phyloP scores from a whole-genome alignment of 1,140 invertebrate genomes.

The Caerostris extrusa region DNA sequence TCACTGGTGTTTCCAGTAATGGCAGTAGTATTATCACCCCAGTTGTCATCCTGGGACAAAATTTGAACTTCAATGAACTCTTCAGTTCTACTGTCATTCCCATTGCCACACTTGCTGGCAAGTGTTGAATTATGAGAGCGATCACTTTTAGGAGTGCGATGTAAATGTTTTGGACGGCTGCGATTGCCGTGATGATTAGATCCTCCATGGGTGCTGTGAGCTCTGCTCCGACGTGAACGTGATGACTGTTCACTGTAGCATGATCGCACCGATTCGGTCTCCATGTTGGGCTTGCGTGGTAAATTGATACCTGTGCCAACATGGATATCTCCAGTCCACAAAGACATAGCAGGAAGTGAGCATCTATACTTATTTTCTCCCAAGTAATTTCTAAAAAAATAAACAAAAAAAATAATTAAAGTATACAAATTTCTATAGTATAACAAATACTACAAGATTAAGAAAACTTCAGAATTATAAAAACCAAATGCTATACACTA shows the following conservation, averaged over 20 bases:
- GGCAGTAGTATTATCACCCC: conserved; percentile 98
- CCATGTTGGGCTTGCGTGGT: conserved; percentile 77
- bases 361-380: not conserved
- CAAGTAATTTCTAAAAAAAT: not conserved
- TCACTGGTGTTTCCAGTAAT: conserved; percentile 98
- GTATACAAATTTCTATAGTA: too few relatives aligned
- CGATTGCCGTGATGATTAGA: conserved; percentile 73
- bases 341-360: conserved; percentile 66
- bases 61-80: conserved; percentile 96
- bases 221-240: conserved; percentile 74
- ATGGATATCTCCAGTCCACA: conserved; percentile 77
- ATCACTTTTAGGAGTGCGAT: conserved; percentile 79
- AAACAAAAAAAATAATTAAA: too few relatives aligned
- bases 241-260: conserved; percentile 78
- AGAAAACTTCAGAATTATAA: too few relatives aligned
- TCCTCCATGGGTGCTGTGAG: conserved; percentile 73
- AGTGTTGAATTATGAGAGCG: conserved; percentile 79
- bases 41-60: conserved; percentile 96
- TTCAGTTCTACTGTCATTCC: conserved; percentile 81
- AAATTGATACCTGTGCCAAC: conserved; percentile 74
- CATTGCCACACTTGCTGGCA: conserved; percentile 80
- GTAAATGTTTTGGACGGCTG: conserved; percentile 72
- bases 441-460: too few relatives aligned
- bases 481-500: too few relatives aligned
- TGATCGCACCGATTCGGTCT: conserved; percentile 79